Conservation (phyloP, 2,113 vertebrate genomes). For the Orientallactaga bullata region DNA sequence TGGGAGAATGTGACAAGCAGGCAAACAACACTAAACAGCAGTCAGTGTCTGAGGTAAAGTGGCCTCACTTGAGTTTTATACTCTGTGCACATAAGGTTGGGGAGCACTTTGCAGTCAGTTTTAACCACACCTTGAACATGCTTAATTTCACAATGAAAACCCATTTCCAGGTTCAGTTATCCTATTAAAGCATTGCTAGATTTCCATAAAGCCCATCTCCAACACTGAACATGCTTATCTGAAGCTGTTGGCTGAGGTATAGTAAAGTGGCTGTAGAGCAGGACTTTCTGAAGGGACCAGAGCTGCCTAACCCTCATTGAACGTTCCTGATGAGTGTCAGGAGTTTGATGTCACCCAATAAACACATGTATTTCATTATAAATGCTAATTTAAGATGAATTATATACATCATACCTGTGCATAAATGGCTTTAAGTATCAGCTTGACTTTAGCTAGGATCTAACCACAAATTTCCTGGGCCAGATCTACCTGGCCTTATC, state of each 20-base stretch:
- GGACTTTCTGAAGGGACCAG: background rate
- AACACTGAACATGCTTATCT: background rate
- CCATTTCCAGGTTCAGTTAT: conserved; percentile 21
- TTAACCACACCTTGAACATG: background rate
- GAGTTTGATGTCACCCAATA: background rate
- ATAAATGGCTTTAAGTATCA: background rate
- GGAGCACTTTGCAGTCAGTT: background rate
- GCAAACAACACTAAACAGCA: background rate
- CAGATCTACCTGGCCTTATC: background rate
- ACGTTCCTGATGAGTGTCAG: background rate
- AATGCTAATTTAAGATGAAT: conserved; percentile 19
- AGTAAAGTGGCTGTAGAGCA: background rate
- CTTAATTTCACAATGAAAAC: conserved; percentile 3
- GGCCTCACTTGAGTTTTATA: background rate
- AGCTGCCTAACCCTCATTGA: accelerated
- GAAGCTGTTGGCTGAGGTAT: background rate
- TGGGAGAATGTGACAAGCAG: background rate
- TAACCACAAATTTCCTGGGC: background rate
- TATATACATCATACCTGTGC: background rate
- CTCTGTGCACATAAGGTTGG: background rate
- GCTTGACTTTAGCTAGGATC: background rate
- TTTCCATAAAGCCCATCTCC: background rate
- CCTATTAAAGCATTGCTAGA: background rate
- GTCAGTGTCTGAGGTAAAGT: background rate
- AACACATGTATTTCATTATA: background rate